Evolutionary conservation across 2,113 vertebrate genomes (phyloP).

Genomic region (Aleadryas rufinucha): DNA sequence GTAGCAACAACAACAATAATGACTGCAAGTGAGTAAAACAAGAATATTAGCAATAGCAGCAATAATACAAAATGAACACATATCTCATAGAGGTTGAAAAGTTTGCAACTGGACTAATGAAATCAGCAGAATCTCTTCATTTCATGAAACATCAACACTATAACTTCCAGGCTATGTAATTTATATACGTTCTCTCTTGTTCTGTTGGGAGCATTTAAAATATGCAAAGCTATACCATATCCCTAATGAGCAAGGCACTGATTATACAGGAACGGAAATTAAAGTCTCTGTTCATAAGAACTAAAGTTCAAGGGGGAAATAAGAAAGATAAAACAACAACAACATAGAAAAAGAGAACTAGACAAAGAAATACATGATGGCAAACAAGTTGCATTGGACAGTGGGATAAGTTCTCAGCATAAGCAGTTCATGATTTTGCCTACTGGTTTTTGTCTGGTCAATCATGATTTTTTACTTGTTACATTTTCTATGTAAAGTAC

Average conservation of each 20-base stretch:
- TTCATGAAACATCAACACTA: background rate
- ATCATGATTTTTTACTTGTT: background rate
- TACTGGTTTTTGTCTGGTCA: background rate
- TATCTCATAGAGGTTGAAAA: background rate
- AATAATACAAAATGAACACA: background rate
- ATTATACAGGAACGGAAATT: background rate
- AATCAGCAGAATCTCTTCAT: background rate
- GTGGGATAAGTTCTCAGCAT: background rate
- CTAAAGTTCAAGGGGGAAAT: background rate
- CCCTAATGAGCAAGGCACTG: background rate
- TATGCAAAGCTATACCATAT: background rate
- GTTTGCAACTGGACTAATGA: background rate
- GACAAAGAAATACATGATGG: background rate
- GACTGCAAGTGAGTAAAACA: background rate
- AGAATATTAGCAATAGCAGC: background rate
- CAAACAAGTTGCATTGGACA: background rate
- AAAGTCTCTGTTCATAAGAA: background rate
- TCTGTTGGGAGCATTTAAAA: background rate
- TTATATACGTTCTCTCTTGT: background rate
- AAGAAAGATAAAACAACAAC: background rate
- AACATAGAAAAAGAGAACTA: background rate
- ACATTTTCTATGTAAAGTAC: background rate
- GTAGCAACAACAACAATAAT: background rate
- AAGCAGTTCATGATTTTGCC: background rate
- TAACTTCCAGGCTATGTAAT: background rate